Evolutionary conservation across 2,888 invertebrate genomes (phyloP).

Genomic region (Furcula furcula): DNA sequence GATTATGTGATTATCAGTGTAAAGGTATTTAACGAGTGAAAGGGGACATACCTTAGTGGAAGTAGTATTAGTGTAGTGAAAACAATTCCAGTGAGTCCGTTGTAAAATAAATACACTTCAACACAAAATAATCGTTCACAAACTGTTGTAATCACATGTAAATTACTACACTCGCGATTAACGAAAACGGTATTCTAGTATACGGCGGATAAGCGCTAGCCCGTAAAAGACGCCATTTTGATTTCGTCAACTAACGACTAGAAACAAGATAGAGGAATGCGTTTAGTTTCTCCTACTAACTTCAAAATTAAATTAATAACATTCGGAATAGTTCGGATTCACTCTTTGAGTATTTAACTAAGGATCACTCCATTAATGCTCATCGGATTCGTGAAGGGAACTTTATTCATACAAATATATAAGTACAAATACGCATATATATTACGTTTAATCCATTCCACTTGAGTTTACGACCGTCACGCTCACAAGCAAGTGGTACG

Average conservation of each 20-base stretch:
- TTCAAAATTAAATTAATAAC: too few species aligned
- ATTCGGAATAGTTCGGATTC: too few species aligned
- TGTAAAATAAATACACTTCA: constrained; percentile 43
- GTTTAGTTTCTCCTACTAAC: constrained; percentile 33
- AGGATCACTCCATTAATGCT: too few species aligned
- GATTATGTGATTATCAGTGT: constrained; percentile 46
- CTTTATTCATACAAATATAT: too few species aligned
- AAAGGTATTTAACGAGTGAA: constrained; percentile 73
- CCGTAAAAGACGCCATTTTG: constrained; percentile 79
- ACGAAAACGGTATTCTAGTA: constrained; percentile 53
- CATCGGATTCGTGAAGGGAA: too few species aligned
- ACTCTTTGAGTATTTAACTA: too few species aligned
- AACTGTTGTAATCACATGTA: constrained; percentile 56
- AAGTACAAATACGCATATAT: too few species aligned
- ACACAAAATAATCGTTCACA: constrained; percentile 60
- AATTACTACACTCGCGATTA: constrained; percentile 54
- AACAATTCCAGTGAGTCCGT: constrained; percentile 42
- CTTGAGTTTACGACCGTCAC: too few species aligned
- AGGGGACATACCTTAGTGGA: constrained; percentile 72
- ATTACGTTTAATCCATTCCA: too few species aligned
- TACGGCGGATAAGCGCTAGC: constrained; percentile 74
- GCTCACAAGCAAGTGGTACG: too few species aligned
- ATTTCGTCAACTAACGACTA: constrained; percentile 77
- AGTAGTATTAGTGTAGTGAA: constrained; percentile 31
- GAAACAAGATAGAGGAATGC: constrained; percentile 52